phyloP scores from a whole-genome alignment of 2,888 invertebrate genomes.

The Formica aserva region DNA sequence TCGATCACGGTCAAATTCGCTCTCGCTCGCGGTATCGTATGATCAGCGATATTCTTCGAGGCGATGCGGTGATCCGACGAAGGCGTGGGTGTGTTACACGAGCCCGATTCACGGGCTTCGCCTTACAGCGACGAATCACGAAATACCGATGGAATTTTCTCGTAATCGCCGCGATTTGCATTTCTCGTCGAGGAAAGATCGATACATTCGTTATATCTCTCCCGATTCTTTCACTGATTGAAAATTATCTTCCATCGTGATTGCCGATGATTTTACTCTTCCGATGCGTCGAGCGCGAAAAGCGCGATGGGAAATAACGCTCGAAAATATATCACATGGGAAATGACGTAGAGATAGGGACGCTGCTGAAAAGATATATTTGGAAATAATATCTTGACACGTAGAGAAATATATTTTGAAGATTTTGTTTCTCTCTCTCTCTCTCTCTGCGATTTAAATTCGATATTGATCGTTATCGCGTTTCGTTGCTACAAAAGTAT shows the following conservation, averaged over 20 bases:
- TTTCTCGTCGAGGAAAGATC: conserved; percentile 58
- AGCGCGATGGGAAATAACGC: conserved; percentile 34
- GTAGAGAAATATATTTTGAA: neutral
- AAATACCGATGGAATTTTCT: conserved; percentile 61
- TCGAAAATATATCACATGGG: conserved; percentile 30
- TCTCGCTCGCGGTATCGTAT: conserved; percentile 33
- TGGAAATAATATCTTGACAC: neutral
- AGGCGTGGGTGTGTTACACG: conserved; percentile 67
- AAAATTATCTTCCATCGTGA: conserved; percentile 57
- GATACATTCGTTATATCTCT: conserved; percentile 65
- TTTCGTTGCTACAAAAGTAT: neutral
- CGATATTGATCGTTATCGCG: conserved; percentile 16
- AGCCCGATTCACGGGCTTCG: conserved; percentile 48
- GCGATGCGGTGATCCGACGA: conserved; percentile 49
- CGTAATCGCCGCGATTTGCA: conserved; percentile 70
- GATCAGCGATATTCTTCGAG: conserved; percentile 41
- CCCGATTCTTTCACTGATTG: conserved; percentile 53
- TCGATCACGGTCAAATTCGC: conserved; percentile 50
- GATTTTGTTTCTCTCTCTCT: neutral
- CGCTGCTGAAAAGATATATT: conserved; percentile 5
- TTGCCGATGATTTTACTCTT: conserved; percentile 56
- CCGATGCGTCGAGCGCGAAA: conserved; percentile 43
- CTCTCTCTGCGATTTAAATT: neutral
- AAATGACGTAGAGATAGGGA: conserved; percentile 1
- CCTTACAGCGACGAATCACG: conserved; percentile 58